These are phyloP conservation scores for Hypena proboscidalis DNA, from an alignment of 2,888 invertebrate genomes.

Conservation along the genomic window DNA sequence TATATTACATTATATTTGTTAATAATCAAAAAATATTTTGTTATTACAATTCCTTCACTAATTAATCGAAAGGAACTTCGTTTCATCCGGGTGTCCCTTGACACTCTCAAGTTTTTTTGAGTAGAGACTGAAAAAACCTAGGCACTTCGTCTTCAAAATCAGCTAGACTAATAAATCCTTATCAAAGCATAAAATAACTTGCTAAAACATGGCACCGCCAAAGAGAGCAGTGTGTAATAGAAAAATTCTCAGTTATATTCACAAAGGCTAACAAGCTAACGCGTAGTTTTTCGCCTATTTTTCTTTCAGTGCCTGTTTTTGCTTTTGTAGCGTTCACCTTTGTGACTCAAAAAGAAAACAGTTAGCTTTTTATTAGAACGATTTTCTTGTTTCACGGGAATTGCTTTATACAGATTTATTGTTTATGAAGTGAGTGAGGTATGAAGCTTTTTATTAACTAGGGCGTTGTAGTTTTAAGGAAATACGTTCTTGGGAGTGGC, in stretches of 20 bases:
- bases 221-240: constrained; percentile 9
- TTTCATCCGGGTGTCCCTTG: too few species aligned
- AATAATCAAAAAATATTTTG: too few species aligned
- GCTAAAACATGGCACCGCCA: constrained; percentile 2
- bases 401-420: background rate
- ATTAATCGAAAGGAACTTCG: too few species aligned
- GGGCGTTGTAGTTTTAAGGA: too few species aligned
- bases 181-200: background rate
- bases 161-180: background rate
- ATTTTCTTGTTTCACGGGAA: constrained; percentile 11
- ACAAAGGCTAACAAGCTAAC: constrained; percentile 48
- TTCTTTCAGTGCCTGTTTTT: constrained; percentile 22
- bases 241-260: constrained; percentile 19
- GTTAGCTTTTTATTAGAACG: constrained; percentile 16
- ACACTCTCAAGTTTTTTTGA: too few species aligned
- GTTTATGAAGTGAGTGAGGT: too few species aligned
- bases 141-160: background rate
- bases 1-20: too few species aligned
- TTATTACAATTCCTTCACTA: too few species aligned
- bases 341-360: constrained; percentile 30
- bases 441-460: too few species aligned
- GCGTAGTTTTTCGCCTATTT: constrained; percentile 45
- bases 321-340: constrained; percentile 36
- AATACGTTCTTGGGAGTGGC: too few species aligned
- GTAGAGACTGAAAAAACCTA: too few species aligned